Base-by-base conservation (phyloP, 2,113 vertebrate species). In the Tilapia sparmanii region DNA sequence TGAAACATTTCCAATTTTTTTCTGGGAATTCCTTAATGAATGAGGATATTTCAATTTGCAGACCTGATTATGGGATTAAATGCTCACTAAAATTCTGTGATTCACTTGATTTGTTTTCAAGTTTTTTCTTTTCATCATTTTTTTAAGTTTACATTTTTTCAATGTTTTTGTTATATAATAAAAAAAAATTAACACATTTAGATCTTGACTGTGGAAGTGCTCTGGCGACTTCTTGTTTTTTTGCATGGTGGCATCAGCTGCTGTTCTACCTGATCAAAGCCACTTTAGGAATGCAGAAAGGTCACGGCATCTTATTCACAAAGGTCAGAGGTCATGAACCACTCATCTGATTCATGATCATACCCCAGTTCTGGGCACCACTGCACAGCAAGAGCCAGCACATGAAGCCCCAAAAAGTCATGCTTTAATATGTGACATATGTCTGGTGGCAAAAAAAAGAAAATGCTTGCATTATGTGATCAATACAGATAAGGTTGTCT, bases 291-390 rank as follows among this genome's bases (percentile, higher is more conserved):
- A 95, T 95, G 89, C 78, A 22, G 71, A 63, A 76, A 54, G 80
- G 31, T 89, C 83, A 91, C 90, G 54, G 94, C 87, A 93, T 94
- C 89, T 84, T 91, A 90, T 87, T 93, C 85, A 87, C 40, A 31
- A 87, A 89, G 90, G 93, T 90, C 90, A 95, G 94, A 95, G 91
- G 91, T 91, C 89, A 90, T 8, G 59, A 90, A 85, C 47, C 61
- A 40, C 68, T 68, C 88, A 86, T 84, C 89, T 88, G 52, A 94
- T 95, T 94, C 93, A 88, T 24, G 47, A 78, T 84, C 87, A 94
- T 92, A 85, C 80, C 71, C 53, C 3, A 13, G 80, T 81, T 95
- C 88, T 79, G 89, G 91, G 89, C 88, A 93, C 38, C 81, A 11
- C 73, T 38, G 83, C 91, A 87, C 93, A 91, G 87, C 88, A 84